Evolutionary conservation across 1,140 invertebrate genomes (phyloP), one percentile per base, ranked within the genome.

Genomic region (Pseudomyrmex flavicornis): DNA sequence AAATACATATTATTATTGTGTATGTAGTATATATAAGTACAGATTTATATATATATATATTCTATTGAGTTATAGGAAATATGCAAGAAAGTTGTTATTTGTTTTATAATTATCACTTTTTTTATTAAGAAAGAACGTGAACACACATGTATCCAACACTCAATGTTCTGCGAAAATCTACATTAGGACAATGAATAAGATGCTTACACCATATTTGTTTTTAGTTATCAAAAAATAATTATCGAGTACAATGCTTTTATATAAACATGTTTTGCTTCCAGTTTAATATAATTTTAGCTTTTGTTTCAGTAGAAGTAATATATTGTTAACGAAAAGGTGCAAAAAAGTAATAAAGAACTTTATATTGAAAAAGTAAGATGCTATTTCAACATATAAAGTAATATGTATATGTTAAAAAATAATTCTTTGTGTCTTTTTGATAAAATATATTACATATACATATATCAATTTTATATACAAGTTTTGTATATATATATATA

Each of bases 281-380:
- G 56, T 22, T 48, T 48, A n/a, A 74, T 69, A 79, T 70, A 52
- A 10, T 70, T 26, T 58, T 61, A 87, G 83, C 73, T 84, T 87
- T 86, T 87, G 56, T 65, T 87, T 83, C 59, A 87, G 56, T 74
- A 61, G 26, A 48, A 62, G 20, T 87, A 84, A 87, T 84, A 84
- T 54, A 68, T 70, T 79, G 54, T 70, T 80, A 59, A 70, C 15
- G 15, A 59, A 70, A 48, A 79, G 13, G 17, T 79, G 65, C 70
- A 35, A 68, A 35, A 79, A 69, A 69, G 52, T 50, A 76, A 75
- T 65, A 54, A 66, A 79, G 58, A 76, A 58, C 10, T 54, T 52
- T 72, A 54, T 63, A 35, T 35, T 35, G 35, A 56, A 52, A 26
- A 15, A 15, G 35, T 15, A 7, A 70, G 3, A 2, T 15, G 12